A percentile compares a stretch with the other conserved stretches of the same genome.
phyloP scores from a whole-genome alignment of 1,140 invertebrate species.

The Rhyacophila brunnea region DNA sequence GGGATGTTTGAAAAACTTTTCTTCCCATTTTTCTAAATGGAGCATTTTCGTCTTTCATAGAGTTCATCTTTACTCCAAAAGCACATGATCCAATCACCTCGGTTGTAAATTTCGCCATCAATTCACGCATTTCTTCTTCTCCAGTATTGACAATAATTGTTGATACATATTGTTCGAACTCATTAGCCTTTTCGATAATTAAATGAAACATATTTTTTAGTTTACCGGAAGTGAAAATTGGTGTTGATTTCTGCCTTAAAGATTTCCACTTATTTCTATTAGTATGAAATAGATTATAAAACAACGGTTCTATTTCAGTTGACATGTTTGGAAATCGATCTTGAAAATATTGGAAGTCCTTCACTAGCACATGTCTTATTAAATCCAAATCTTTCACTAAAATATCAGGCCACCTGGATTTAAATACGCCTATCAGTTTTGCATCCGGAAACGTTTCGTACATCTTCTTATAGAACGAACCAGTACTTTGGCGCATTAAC shows the following conservation, averaged over 20 bases:
- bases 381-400: constrained; percentile 55
- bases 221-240: constrained; percentile 45
- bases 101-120: constrained; percentile 55
- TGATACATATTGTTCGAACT: constrained; percentile 37
- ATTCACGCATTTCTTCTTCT: constrained; percentile 42
- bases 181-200: constrained; percentile 37
- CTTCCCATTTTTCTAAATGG: constrained; percentile 46
- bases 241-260: constrained; percentile 41
- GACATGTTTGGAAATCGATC: constrained; percentile 39
- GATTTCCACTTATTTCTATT: constrained; percentile 52
- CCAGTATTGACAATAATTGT: neutral
- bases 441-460: constrained; percentile 35
- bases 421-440: constrained; percentile 44
- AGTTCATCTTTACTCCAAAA: constrained; percentile 58
- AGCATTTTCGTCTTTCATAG: constrained; percentile 45
- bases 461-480: constrained; percentile 26
- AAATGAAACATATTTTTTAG: constrained; percentile 46
- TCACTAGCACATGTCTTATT: constrained; percentile 53
- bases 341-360: constrained; percentile 56
- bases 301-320: constrained; percentile 25
- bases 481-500: constrained; percentile 10
- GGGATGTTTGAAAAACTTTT: constrained; percentile 31
- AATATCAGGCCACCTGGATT: constrained; percentile 46
- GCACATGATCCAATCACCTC: constrained; percentile 61
- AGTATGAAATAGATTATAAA: constrained; percentile 30